These are phyloP conservation scores for Xiphophorus hellerii DNA, from an alignment of 2,113 vertebrate genomes.

Conservation along the genomic window DNA sequence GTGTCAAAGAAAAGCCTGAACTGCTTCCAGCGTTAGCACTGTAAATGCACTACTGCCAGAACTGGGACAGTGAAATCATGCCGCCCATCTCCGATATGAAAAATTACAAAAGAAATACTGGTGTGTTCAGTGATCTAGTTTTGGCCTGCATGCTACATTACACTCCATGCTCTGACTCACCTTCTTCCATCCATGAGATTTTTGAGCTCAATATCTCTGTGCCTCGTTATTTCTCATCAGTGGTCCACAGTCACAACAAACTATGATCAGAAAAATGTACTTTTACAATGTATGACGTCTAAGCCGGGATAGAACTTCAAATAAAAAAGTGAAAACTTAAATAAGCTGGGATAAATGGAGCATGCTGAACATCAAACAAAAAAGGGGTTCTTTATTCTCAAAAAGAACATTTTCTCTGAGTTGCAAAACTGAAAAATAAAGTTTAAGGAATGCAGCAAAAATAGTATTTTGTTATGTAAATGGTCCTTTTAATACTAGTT, in stretches of 20 bases:
- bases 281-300: neutral
- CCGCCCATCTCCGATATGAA: slow-evolving; percentile 46
- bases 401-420: too few species aligned
- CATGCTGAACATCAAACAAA: too few species aligned
- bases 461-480: too few species aligned
- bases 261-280: slow-evolving; percentile 43
- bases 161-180: slow-evolving; percentile 40
- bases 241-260: slow-evolving; percentile 30
- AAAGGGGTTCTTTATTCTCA: too few species aligned
- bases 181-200: slow-evolving; percentile 36
- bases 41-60: slow-evolving; percentile 21
- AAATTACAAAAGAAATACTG: slow-evolving; percentile 57
- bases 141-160: slow-evolving; percentile 68
- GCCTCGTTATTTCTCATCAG: slow-evolving; percentile 24
- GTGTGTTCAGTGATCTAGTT: slow-evolving; percentile 78
- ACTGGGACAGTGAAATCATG: slow-evolving; percentile 48
- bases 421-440: too few species aligned
- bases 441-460: too few species aligned
- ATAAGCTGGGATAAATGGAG: too few species aligned
- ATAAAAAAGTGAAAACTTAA: too few species aligned
- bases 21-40: slow-evolving; percentile 10
- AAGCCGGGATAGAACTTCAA: too few species aligned
- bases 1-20: neutral
- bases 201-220: slow-evolving; percentile 31
- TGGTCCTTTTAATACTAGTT: too few species aligned